Conservation (phyloP, 2,888 invertebrate genomes). For the Mycalesis mineus region DNA sequence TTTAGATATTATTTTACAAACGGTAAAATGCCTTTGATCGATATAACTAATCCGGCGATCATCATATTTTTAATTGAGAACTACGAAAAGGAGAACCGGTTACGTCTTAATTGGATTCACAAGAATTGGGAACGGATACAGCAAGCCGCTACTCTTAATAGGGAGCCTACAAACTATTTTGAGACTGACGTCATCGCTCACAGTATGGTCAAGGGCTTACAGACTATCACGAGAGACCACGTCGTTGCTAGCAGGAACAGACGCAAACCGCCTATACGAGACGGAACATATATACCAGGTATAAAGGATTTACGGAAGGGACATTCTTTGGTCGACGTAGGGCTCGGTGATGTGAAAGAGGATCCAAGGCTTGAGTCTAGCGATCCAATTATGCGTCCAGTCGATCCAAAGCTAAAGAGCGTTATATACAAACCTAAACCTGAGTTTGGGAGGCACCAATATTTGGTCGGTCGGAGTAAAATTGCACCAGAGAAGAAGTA, state of each 20-base stretch:
- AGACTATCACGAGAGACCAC: conserved; percentile 46
- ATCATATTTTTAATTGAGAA: conserved; percentile 48
- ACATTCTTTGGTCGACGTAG: conserved; percentile 43
- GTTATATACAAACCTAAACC: conserved; percentile 44
- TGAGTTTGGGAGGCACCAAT: conserved; percentile 40
- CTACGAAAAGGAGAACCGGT: conserved; percentile 47
- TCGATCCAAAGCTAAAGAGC: conserved; percentile 37
- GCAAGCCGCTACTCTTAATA: conserved; percentile 44
- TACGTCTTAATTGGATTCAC: conserved; percentile 47
- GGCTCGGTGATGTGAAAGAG: conserved; percentile 43
- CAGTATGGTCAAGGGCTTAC: conserved; percentile 45
- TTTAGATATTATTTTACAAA: conserved; percentile 4
- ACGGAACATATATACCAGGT: conserved; percentile 41
- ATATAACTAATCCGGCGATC: conserved; percentile 47
- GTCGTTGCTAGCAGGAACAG: conserved; percentile 39
- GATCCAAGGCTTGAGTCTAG: conserved; percentile 42
- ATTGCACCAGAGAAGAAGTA: conserved; percentile 45
- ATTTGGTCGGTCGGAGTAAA: conserved; percentile 39
- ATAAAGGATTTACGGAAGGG: conserved; percentile 39
- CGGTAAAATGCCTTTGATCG: conserved; percentile 43
- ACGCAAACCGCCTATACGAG: conserved; percentile 39
- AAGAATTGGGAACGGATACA: conserved; percentile 41
- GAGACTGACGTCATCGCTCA: conserved; percentile 46
- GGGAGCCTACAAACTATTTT: conserved; percentile 47
- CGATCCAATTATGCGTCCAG: conserved; percentile 50